phyloP scores from a whole-genome alignment of 2,113 vertebrate genomes.

The Tragulus kanchil region DNA sequence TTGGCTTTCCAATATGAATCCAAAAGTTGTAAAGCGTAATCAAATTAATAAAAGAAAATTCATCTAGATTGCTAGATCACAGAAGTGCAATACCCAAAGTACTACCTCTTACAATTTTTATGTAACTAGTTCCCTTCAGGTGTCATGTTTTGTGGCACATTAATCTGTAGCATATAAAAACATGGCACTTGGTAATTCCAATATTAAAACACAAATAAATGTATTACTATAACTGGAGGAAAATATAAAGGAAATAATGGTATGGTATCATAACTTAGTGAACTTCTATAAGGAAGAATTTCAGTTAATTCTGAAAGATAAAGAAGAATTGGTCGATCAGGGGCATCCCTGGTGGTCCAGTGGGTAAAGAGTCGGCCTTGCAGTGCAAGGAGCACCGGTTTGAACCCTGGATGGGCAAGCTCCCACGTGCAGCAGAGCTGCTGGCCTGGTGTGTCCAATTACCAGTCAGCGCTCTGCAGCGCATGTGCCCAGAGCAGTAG shows the following conservation, averaged over 20 bases:
- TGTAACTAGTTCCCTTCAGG: constrained; percentile 37
- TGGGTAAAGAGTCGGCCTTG: no score
- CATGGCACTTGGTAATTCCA: not conserved
- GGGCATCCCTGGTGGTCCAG: no score
- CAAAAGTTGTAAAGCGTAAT: constrained; percentile 42
- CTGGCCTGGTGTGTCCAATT: no score
- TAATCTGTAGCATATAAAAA: not conserved
- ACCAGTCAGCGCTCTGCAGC: no score
- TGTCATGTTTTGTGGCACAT: not conserved
- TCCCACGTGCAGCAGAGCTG: no score
- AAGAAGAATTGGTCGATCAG: not conserved
- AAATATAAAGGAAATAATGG: not conserved
- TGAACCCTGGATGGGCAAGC: no score
- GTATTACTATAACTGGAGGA: not conserved
- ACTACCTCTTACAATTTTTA: constrained; percentile 28
- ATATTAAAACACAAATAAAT: not conserved
- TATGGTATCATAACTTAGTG: not conserved
- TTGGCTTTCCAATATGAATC: not conserved
- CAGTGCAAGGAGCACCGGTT: no score
- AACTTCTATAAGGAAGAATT: not conserved
- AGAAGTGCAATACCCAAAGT: not conserved
- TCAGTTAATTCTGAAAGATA: not conserved
- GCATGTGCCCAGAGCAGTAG: no score
- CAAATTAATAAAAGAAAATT: constrained; percentile 59
- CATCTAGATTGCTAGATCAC: not conserved